These are phyloP conservation scores for Lasiurus cinereus DNA, from an alignment of 2,113 vertebrate genomes.

Conservation along the genomic window DNA sequence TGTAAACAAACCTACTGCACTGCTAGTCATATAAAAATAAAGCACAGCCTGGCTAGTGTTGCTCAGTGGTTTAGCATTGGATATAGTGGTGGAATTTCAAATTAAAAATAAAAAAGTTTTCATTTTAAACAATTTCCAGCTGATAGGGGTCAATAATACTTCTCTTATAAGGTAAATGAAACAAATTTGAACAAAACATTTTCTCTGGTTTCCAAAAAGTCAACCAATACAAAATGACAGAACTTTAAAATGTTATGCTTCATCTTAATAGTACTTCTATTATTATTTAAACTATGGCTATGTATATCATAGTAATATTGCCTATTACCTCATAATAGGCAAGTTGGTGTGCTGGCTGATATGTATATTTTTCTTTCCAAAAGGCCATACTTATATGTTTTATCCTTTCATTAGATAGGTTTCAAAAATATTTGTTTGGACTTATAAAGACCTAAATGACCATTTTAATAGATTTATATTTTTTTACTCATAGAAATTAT, in stretches of 20 bases:
- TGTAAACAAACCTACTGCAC: not conserved
- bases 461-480: conserved; percentile 52
- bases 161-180: not conserved
- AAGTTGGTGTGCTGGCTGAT: not conserved
- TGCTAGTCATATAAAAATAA: not conserved
- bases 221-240: not conserved
- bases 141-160: not conserved
- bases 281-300: conserved; percentile 42
- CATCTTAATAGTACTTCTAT: conserved; percentile 9
- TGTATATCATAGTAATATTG: conserved; percentile 61
- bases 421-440: not conserved
- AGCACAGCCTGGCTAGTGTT: too few relatives aligned
- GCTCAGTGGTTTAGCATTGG: too few relatives aligned
- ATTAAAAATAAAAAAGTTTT: not conserved
- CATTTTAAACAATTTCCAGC: not conserved
- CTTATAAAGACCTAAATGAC: not conserved
- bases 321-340: conserved; percentile 14
- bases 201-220: not conserved
- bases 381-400: not conserved
- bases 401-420: not conserved
- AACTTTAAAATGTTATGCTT: conserved; percentile 13
- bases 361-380: not conserved
- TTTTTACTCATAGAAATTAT: conserved; percentile 57
- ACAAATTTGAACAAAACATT: not conserved
- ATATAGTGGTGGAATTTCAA: too few relatives aligned